Percentiles rank a stretch among this genome's conserved stretches.
Evolutionary conservation across 2,113 vertebrate genomes (phyloP).

Genomic region (Pluvialis apricaria): DNA sequence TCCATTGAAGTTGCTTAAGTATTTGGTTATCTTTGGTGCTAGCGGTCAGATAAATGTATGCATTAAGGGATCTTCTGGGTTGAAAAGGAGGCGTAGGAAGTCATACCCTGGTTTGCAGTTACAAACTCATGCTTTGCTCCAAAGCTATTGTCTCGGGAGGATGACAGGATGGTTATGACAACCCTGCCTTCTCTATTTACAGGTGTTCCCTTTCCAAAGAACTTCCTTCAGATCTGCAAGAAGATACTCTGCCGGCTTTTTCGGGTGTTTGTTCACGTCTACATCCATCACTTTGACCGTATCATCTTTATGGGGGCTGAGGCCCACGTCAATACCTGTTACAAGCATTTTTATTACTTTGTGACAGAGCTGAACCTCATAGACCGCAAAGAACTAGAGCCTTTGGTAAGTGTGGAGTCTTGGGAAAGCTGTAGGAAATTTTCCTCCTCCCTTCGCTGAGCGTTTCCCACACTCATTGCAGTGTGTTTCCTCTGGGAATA

Average conservation of each 20-base stretch:
- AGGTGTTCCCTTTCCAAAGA: slow-evolving; percentile 88
- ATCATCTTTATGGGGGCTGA: slow-evolving; percentile 85
- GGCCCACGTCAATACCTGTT: slow-evolving; percentile 87
- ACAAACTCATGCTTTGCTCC: background rate
- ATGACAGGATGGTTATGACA: background rate
- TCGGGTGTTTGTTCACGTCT: slow-evolving; percentile 85
- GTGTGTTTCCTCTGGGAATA: background rate
- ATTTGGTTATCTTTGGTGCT: background rate
- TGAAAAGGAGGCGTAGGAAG: background rate
- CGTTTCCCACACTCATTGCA: background rate
- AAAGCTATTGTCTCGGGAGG: background rate
- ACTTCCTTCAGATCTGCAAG: slow-evolving; percentile 88
- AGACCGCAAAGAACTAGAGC: slow-evolving; percentile 86
- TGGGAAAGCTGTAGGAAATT: background rate
- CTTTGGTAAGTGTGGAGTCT: slow-evolving; percentile 77
- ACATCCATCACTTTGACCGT: slow-evolving; percentile 88
- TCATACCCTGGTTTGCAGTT: background rate
- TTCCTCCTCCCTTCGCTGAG: background rate
- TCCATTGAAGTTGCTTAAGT: background rate
- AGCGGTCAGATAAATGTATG: background rate
- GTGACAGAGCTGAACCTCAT: slow-evolving; percentile 86
- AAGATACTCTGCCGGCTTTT: slow-evolving; percentile 88
- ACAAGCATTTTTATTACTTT: slow-evolving; percentile 91
- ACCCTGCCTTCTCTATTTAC: background rate
- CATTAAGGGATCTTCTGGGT: background rate